Evolutionary conservation across 2,113 vertebrate genomes (phyloP), one percentile per base, ranked within the genome.

Genomic region (Sinocyclocheilus maitianheensis): DNA sequence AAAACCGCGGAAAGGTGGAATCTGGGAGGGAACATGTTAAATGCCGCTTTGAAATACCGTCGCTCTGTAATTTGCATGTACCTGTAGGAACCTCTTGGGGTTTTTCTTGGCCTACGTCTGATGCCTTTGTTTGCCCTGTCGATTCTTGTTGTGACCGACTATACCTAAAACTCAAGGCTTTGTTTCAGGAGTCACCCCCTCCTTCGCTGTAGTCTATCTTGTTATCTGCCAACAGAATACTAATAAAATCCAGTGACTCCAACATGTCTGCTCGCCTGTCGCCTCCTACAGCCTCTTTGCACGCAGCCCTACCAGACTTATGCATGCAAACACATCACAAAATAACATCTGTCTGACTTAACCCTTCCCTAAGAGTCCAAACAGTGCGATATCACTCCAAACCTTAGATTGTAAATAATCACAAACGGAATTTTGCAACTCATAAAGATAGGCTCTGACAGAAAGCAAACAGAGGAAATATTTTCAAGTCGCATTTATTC

Each of bases 211-310:
- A 76, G 76, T 88, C 90, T 91, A 88, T 90, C 86, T 89, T 90
- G 89, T 92, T 93, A 93, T 94, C 94, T 96, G 95, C 94, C 95
- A 95, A 91, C 93, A 92, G 92, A 93, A 94, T 91, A 93, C 93
- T 93, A 95, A 96, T 96, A 95, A 96, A 97, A 95, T 90, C 89
- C 87, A 91, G 89, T 93, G 96, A 96, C 96, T 97, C 96, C 97
- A 96, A 91, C 87, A 87, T 94, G 96, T 97, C 96, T 97, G 95
- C 95, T 91, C 90, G 91, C 92, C 88, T 89, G 95, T 94, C 93
- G 91, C 94, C 94, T 95, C 90, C 87, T 86, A 80, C 92, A 93
- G 92, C 89, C 83, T 90, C 87, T 92, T 94, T 92, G 92, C 92
- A 95, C 92, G 92, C 94, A 95, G 93, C 92, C 91, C 92, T 94